Evolutionary conservation across 2,888 invertebrate genomes (phyloP).

Genomic region (Dryobota labecula): DNA sequence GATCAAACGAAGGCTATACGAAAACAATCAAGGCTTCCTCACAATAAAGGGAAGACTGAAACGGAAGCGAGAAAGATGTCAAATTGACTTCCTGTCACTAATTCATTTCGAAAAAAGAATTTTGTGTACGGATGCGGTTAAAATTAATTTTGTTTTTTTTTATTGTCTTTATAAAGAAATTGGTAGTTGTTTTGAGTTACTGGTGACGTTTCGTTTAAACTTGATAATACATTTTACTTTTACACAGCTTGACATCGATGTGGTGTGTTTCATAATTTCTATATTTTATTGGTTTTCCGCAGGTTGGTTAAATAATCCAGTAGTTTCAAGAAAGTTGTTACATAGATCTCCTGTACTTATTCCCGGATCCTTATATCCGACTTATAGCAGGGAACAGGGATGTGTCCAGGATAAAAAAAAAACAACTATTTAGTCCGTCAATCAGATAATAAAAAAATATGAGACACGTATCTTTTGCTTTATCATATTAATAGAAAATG

Average conservation of each 20-base stretch:
- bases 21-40: conserved; percentile 45
- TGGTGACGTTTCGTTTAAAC: conserved; percentile 22
- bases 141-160: conserved; percentile 53
- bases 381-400: no score
- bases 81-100: conserved; percentile 52
- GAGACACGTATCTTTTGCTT: no score
- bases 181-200: conserved; percentile 24
- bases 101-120: conserved; percentile 50
- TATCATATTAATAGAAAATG: no score
- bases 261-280: not conserved
- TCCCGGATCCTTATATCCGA: not conserved
- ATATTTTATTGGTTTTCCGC: conserved; percentile 2
- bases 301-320: not conserved
- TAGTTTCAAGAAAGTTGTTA: not conserved
- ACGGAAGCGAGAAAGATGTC: conserved; percentile 56
- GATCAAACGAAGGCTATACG: conserved; percentile 53
- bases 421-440: no score
- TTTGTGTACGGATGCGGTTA: conserved; percentile 26
- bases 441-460: no score
- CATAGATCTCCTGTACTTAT: not conserved
- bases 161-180: conserved; percentile 28
- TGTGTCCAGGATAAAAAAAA: no score
- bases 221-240: conserved; percentile 9
- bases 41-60: conserved; percentile 60
- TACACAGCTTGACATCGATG: not conserved